Conservation (phyloP, 1,140 invertebrate genomes). For the Hypothenemus hampei region DNA sequence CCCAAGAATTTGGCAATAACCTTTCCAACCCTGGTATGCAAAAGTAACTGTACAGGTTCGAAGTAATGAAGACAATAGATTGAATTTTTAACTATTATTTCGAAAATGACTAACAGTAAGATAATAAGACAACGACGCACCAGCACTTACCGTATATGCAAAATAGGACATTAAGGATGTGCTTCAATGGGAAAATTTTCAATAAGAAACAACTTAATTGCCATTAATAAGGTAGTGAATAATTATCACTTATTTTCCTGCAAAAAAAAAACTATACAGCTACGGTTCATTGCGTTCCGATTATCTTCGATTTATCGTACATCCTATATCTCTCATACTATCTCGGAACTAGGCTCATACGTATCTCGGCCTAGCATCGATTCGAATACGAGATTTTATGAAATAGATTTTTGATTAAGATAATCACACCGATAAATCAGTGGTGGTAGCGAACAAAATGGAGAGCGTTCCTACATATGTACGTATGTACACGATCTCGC, state of each 20-base stretch:
- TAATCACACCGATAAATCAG: constrained; percentile 14
- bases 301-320: constrained; percentile 1
- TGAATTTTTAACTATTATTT: no score
- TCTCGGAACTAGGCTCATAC: not conserved
- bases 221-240: constrained; percentile 12
- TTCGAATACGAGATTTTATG: constrained; percentile 16
- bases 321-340: no score
- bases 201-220: constrained; percentile 5
- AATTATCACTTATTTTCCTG: constrained; percentile 17
- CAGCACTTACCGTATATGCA: no score
- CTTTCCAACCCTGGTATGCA: no score
- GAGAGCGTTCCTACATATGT: not conserved
- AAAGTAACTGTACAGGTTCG: no score
- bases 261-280: constrained; percentile 7
- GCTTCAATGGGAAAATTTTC: no score
- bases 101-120: no score
- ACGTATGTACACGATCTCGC: no score
- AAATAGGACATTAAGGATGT: no score
- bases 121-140: no score
- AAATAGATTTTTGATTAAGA: constrained; percentile 21
- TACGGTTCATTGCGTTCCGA: constrained; percentile 12
- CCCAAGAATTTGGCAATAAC: no score
- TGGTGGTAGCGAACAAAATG: not conserved
- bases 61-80: no score
- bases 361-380: constrained; percentile 6